These are phyloP conservation scores for Rhysida immarginata DNA, from an alignment of 1,140 invertebrate genomes.

Conservation along the genomic window DNA sequence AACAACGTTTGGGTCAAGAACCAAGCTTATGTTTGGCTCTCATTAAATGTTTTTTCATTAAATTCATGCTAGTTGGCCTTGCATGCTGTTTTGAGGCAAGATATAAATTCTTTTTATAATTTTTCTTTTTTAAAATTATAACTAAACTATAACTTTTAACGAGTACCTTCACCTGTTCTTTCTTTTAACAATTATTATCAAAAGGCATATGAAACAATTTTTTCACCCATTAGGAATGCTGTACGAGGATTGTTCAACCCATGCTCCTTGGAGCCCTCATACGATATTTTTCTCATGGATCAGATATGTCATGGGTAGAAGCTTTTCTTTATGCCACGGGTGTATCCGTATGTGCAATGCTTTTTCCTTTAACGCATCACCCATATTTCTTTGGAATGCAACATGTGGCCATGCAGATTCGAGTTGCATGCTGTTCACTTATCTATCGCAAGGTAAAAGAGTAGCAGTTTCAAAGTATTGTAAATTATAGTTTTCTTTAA, in stretches of 20 bases:
- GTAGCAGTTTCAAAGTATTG: not conserved
- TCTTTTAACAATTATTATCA: not conserved
- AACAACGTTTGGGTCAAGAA: conserved; percentile 15
- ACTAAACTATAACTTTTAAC: not conserved
- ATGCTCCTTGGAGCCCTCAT: conserved; percentile 27
- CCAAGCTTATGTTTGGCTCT: conserved; percentile 26
- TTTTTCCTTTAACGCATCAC: conserved; percentile 56
- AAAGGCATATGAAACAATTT: too few species aligned
- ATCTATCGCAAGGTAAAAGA: conserved; percentile 38
- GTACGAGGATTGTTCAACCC: conserved; percentile 27
- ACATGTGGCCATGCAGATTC: conserved; percentile 35
- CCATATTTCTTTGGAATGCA: conserved; percentile 56
- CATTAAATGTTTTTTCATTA: conserved; percentile 24
- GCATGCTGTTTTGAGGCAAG: conserved; percentile 27
- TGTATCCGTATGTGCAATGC: conserved; percentile 48
- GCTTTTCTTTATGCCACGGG: conserved; percentile 28
- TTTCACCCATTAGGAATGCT: conserved; percentile 26
- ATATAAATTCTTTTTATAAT: not conserved
- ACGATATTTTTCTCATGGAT: conserved; percentile 24
- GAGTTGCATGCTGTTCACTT: conserved; percentile 37
- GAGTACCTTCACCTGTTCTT: too few species aligned
- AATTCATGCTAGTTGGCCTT: conserved; percentile 29
- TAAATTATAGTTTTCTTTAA: not conserved
- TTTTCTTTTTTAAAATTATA: not conserved
- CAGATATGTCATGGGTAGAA: conserved; percentile 16